These are phyloP conservation scores for Brenthis hecate DNA, from an alignment of 2,888 invertebrate genomes.

Conservation along the genomic window DNA sequence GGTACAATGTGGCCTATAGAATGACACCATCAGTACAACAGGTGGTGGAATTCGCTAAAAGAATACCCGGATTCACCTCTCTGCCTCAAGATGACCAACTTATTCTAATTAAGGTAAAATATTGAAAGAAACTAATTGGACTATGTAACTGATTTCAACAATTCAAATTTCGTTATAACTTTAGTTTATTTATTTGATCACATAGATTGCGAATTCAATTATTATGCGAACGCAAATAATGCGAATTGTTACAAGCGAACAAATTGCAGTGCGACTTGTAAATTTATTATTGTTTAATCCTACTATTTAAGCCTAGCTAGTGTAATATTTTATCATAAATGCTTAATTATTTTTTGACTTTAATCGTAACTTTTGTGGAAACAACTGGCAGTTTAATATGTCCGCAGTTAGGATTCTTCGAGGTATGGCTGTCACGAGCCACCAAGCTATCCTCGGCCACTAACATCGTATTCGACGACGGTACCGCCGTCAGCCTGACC, in stretches of 20 bases:
- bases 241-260: neutral
- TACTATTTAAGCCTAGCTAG: neutral
- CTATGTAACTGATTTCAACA: neutral
- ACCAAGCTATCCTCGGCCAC: conserved; percentile 89
- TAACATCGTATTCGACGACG: conserved; percentile 94
- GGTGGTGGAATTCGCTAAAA: conserved; percentile 98
- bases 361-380: conserved; percentile 16
- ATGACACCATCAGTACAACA: conserved; percentile 95
- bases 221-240: too few species aligned
- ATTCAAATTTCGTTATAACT: neutral
- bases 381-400: conserved; percentile 47
- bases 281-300: neutral
- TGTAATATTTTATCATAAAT: neutral
- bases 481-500: conserved; percentile 89
- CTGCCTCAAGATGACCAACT: conserved; percentile 98
- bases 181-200: neutral
- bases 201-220: too few species aligned
- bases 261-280: neutral
- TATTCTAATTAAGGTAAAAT: conserved; percentile 91
- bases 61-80: conserved; percentile 95
- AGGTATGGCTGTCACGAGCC: conserved; percentile 95
- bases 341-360: neutral
- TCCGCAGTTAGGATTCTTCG: conserved; percentile 91
- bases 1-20: conserved; percentile 93
- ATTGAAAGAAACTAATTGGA: neutral